These are phyloP conservation scores for Paracanthobrama guichenoti DNA, from an alignment of 2,113 vertebrate species.

Conservation along the genomic window DNA sequence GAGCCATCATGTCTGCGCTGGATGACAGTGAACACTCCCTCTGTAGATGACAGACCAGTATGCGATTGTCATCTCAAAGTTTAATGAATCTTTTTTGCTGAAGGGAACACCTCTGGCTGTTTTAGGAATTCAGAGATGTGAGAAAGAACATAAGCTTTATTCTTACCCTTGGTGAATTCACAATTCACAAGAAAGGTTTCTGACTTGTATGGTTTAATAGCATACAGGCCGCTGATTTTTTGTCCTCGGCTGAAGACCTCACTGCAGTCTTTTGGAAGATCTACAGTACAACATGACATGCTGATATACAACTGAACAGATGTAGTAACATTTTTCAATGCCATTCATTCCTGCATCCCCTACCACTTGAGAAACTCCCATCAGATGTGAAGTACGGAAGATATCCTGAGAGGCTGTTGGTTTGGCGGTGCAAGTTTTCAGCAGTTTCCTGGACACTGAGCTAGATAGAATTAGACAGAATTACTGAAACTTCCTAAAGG, in stretches of 20 bases:
- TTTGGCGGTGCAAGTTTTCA: constrained; percentile 33
- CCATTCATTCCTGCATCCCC: constrained; percentile 41
- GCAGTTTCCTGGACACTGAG: constrained; percentile 60
- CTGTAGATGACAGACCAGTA: constrained; percentile 61
- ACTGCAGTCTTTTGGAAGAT: constrained; percentile 78
- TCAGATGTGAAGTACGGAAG: constrained; percentile 60
- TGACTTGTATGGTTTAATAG: constrained; percentile 77
- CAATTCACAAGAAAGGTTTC: constrained; percentile 83
- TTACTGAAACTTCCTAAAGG: not conserved
- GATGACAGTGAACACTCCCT: constrained; percentile 81
- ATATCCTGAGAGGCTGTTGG: constrained; percentile 64
- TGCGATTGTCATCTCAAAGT: not conserved
- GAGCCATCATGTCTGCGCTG: constrained; percentile 83
- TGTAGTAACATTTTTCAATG: not conserved
- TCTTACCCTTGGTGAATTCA: constrained; percentile 81
- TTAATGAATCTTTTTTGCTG: not conserved
- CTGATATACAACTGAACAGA: not conserved
- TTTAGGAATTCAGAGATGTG: not conserved
- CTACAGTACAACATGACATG: constrained; percentile 51
- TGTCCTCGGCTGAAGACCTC: constrained; percentile 75
- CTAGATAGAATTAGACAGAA: constrained; percentile 61
- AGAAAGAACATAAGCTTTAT: not conserved
- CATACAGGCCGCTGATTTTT: constrained; percentile 76
- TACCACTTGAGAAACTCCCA: constrained; percentile 65
- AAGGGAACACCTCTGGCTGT: not conserved